Evolutionary conservation across 2,113 vertebrate genomes (phyloP).

Genomic region (Oceanites oceanicus): DNA sequence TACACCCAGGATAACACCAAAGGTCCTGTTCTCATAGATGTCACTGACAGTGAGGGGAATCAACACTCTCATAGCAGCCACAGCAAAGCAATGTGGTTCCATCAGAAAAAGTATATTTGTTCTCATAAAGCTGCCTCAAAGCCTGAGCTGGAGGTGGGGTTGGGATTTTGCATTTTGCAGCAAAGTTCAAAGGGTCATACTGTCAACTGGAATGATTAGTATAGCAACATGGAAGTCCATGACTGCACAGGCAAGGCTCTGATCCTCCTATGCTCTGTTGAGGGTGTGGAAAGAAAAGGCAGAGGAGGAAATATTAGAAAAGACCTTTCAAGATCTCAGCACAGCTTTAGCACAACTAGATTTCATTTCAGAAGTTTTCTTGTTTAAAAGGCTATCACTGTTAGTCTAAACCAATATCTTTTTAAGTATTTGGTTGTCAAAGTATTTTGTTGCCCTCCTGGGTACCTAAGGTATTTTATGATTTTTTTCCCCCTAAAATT

Average conservation of each 20-base stretch:
- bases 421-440: background rate
- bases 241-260: background rate
- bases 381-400: background rate
- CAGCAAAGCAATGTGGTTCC: background rate
- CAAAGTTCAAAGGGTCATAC: background rate
- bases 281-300: background rate
- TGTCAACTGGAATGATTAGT: background rate
- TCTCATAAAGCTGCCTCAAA: background rate
- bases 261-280: background rate
- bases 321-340: background rate
- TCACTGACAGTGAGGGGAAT: background rate
- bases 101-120: background rate
- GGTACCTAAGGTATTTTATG: background rate
- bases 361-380: background rate
- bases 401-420: background rate
- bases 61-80: background rate
- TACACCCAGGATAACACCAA: background rate
- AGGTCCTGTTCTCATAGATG: background rate
- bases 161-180: background rate
- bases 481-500: background rate
- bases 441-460: background rate
- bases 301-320: background rate
- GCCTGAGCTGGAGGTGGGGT: background rate
- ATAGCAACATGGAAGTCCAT: background rate
- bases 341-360: background rate